phyloP scores from a whole-genome alignment of 2,797 vertebrate genomes.

The Pseudomugil tenellus region DNA sequence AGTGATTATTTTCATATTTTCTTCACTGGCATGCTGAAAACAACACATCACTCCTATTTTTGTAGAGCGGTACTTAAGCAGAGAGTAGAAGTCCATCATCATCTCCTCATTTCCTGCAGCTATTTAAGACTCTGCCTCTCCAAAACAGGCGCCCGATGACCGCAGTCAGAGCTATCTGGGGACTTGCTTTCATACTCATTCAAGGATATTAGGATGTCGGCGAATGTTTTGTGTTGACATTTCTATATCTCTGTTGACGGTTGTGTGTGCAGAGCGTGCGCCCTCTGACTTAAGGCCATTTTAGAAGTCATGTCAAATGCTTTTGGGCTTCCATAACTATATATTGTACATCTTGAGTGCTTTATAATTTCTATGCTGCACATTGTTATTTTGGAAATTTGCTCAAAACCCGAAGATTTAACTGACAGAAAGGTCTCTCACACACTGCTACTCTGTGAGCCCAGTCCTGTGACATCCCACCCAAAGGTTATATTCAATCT shows the following conservation, averaged over 20 bases:
- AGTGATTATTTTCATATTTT: conserved; percentile 58
- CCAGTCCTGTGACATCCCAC: conserved; percentile 81
- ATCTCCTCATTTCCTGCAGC: conserved; percentile 82
- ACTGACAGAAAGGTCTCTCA: conserved; percentile 80
- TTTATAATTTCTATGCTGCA: conserved; percentile 87
- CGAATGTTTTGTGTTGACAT: conserved; percentile 80
- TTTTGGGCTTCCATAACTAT: conserved; percentile 84
- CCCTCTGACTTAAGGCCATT: conserved; percentile 76
- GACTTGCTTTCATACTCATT: conserved; percentile 77
- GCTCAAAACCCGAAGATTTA: conserved; percentile 84
- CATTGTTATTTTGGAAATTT: conserved; percentile 88
- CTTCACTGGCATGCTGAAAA: conserved; percentile 55
- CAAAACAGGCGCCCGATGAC: conserved; percentile 73
- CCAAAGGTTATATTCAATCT: conserved; percentile 86
- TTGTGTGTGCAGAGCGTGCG: conserved; percentile 71
- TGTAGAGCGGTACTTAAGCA: conserved; percentile 64
- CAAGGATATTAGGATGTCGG: conserved; percentile 80
- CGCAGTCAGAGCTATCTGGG: conserved; percentile 73
- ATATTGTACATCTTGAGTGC: conserved; percentile 85
- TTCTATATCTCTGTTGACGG: conserved; percentile 64
- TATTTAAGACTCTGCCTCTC: conserved; percentile 76
- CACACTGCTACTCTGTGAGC: conserved; percentile 59
- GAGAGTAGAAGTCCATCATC: conserved; percentile 80
- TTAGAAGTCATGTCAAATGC: conserved; percentile 77
- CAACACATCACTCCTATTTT: conserved; percentile 77